phyloP scores from a whole-genome alignment of 2,888 invertebrate genomes.

The Arge pagana region DNA sequence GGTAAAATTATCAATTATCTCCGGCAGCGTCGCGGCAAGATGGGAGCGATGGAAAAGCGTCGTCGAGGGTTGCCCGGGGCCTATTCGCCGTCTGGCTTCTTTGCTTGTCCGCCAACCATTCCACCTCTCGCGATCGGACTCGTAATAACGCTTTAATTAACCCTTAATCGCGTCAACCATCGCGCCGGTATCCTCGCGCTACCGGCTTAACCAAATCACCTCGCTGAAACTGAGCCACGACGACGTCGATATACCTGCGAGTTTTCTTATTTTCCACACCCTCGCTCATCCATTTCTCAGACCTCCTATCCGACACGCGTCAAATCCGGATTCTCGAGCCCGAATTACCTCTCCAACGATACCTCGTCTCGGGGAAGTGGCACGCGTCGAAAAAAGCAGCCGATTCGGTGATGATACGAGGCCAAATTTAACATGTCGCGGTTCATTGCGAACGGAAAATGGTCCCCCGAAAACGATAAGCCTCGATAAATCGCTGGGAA shows the following conservation, averaged over 20 bases:
- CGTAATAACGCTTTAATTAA: constrained; percentile 19
- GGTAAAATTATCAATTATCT: constrained; percentile 21
- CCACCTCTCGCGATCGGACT: constrained; percentile 7
- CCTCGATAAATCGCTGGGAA: too few species aligned
- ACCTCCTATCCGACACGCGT: too few species aligned
- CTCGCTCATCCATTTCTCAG: too few species aligned
- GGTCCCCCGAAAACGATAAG: too few species aligned
- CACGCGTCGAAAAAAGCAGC: too few species aligned
- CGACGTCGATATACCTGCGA: too few species aligned
- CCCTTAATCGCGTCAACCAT: constrained; percentile 17
- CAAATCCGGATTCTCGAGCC: too few species aligned
- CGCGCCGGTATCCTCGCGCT: constrained; percentile 5
- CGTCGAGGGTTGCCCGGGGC: constrained; percentile 11
- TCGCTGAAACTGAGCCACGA: constrained; percentile 9
- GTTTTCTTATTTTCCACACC: not conserved
- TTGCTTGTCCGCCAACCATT: not conserved
- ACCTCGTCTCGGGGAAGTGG: too few species aligned
- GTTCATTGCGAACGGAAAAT: too few species aligned
- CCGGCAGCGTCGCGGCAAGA: constrained; percentile 10
- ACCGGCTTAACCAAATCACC: constrained; percentile 14
- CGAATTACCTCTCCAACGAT: too few species aligned
- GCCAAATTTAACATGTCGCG: too few species aligned
- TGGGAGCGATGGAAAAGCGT: constrained; percentile 14
- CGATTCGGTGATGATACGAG: too few species aligned
- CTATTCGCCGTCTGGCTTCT: constrained; percentile 13